A percentile compares a stretch with the other conserved stretches of the same genome.
Evolutionary conservation across 2,113 vertebrate genomes (phyloP).

Genomic region (Drymodes brunneopygia): DNA sequence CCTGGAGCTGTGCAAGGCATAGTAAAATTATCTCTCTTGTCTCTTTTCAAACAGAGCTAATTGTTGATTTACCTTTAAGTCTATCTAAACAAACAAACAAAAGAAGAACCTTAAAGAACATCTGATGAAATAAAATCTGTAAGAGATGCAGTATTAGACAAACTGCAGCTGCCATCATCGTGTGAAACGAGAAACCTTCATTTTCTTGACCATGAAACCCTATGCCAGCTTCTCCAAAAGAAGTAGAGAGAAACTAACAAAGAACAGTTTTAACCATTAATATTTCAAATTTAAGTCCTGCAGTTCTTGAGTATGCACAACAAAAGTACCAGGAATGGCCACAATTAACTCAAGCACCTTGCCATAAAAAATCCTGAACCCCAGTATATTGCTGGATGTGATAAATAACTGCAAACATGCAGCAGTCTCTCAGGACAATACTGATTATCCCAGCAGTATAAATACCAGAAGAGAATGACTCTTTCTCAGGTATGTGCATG

Average conservation of each 20-base stretch:
- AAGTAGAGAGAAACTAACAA: neutral
- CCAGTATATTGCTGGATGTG: neutral
- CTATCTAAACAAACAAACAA: neutral
- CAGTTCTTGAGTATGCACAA: neutral
- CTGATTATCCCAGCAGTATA: neutral
- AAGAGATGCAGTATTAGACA: neutral
- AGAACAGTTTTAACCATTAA: neutral
- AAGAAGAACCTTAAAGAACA: neutral
- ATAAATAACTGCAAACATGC: neutral
- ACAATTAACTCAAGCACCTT: neutral
- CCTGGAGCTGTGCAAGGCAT: slow-evolving; percentile 10
- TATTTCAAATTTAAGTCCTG: neutral
- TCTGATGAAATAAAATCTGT: neutral
- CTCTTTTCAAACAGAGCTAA: slow-evolving; percentile 48
- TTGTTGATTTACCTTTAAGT: slow-evolving; percentile 17
- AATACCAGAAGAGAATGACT: neutral
- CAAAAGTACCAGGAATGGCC: neutral
- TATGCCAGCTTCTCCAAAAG: neutral
- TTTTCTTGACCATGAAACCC: neutral
- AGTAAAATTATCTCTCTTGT: slow-evolving; percentile 21
- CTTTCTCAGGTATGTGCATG: neutral
- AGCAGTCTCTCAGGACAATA: neutral
- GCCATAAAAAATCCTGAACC: neutral
- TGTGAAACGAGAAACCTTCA: neutral
- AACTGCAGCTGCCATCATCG: neutral